Base-by-base conservation (phyloP, 2,888 invertebrate species). In the Heteromyza rotundicornis region DNA sequence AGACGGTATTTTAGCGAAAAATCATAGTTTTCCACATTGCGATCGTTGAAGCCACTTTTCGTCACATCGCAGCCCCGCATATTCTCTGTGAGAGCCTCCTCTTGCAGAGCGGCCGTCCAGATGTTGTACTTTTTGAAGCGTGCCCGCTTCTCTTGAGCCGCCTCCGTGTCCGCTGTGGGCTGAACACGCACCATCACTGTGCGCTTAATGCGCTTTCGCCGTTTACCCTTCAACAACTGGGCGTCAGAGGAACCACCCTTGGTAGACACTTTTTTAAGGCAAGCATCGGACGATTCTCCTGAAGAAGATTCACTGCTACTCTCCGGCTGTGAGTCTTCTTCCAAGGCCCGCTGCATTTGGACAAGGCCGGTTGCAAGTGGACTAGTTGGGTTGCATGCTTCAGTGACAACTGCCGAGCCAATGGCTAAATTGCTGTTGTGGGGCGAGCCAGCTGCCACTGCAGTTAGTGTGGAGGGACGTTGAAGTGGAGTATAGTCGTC, bases 1-100 rank as follows among this genome's bases (percentile, higher is more conserved):
- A 89, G 84, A 68, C 88, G 87, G 81, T 88, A 88, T 72, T 86
- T 87, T 70, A 87, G 82, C 40, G 87, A 70, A 40, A 89, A 90
- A 82, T 91, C 89, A 82, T 94, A 93, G 80, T 89, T 89, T 82
- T 94, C 93, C 56, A 92, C 90, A 78, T 84, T 86, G 22, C 89
- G 84, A 84, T 87, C 89, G 80, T 86, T 86, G 22, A 60, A 68
- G 78, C 84, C 87, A 78, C 83, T 86, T 74, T 85, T 88, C 1
- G 89, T 88, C 10, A 94, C 92, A 81, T 90, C 92, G 82, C 92
- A 92, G 47, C 88, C 88, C 12, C 89, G 88, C 84, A 95, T 87
- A 71, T 92, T 90, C 77, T 93, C 91, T 23, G 91, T 89, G 57
- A 95, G 82, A 0, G 90, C 86, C 69, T 94, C 93, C 78, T 94